phyloP scores from a whole-genome alignment of 2,797 vertebrate genomes.

The Poeciliopsis paucimaculata region DNA sequence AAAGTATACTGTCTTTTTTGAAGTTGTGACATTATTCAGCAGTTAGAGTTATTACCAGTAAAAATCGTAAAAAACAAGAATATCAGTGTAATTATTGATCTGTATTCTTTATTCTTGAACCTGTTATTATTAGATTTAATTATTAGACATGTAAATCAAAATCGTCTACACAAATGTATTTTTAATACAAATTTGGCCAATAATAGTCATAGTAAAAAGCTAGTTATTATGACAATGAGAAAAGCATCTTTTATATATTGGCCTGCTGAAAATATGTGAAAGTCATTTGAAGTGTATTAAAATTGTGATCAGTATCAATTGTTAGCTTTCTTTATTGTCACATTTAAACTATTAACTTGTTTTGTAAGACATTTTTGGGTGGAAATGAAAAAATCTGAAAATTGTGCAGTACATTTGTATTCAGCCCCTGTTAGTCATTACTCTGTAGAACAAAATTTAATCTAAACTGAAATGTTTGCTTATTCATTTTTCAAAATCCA shows the following conservation, averaged over 20 bases:
- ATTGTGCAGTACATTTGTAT: neutral
- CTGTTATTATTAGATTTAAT: neutral
- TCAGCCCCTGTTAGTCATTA: neutral
- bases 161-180: neutral
- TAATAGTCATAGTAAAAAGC: neutral
- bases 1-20: constrained; percentile 9
- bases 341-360: neutral
- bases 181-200: neutral
- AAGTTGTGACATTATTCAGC: constrained; percentile 4
- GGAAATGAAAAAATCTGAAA: neutral
- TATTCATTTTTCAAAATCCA: neutral
- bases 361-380: neutral
- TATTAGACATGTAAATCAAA: too few species aligned
- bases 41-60: constrained; percentile 1
- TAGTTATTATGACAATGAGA: neutral
- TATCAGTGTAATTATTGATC: neutral
- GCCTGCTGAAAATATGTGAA: neutral
- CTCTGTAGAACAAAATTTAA: neutral
- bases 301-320: neutral
- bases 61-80: neutral
- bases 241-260: constrained; percentile 4
- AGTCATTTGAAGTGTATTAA: neutral
- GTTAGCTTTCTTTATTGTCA: neutral
- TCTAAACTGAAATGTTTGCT: neutral
- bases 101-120: neutral